Evolutionary conservation across 2,113 vertebrate genomes (phyloP).

Genomic region (Tor tambroides): DNA sequence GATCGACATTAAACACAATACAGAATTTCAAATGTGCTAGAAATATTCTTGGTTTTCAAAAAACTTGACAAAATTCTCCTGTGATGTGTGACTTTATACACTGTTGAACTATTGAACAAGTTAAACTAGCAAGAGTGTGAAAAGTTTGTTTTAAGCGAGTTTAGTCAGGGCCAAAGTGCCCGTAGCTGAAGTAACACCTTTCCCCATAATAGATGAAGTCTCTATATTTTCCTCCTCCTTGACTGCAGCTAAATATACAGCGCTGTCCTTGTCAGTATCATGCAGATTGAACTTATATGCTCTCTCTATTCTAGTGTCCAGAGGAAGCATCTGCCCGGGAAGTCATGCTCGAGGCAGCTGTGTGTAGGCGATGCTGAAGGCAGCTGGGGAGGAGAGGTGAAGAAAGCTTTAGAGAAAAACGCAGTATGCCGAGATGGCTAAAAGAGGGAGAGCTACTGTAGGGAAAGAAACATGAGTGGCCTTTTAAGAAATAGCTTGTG

Average conservation of each 20-base stretch:
- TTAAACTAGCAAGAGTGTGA: neutral
- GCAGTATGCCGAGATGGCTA: conserved; percentile 15
- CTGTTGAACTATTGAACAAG: neutral
- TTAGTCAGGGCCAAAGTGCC: neutral
- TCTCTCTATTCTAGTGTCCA: neutral
- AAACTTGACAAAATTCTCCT: neutral
- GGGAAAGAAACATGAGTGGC: conserved; percentile 32
- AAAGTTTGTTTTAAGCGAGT: conserved; percentile 14
- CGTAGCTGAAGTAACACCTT: neutral
- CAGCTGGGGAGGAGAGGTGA: conserved; percentile 34
- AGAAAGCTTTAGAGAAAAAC: conserved; percentile 34
- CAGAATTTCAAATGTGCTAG: neutral
- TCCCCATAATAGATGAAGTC: conserved; percentile 44
- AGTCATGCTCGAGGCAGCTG: conserved; percentile 13
- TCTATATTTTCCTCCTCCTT: conserved; percentile 36
- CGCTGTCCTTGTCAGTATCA: conserved; percentile 23
- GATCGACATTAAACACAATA: neutral
- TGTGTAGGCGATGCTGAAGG: conserved; percentile 37
- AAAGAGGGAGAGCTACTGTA: conserved; percentile 35
- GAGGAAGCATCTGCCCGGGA: conserved; percentile 13
- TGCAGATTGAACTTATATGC: conserved; percentile 8
- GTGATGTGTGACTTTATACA: neutral
- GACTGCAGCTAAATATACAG: conserved; percentile 12
- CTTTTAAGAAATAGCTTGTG: conserved; percentile 43
- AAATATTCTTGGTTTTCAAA: neutral